Evolutionary conservation across 1,140 invertebrate species (phyloP).

Genomic region (Cyclina sinensis): DNA sequence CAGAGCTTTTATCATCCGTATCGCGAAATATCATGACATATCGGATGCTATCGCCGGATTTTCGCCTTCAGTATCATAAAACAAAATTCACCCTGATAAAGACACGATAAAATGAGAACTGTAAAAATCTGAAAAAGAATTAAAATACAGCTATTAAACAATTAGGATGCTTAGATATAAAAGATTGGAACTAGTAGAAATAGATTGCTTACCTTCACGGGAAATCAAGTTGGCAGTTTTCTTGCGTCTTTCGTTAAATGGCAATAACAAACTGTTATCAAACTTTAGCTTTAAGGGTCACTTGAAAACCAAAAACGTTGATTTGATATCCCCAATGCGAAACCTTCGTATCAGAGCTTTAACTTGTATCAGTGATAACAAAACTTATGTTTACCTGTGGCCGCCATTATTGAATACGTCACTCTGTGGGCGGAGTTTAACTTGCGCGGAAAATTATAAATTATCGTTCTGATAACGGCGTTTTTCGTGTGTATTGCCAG

Average conservation of each 20-base stretch:
- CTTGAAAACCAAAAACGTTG: slow-evolving; percentile 60
- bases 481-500: slow-evolving; percentile 23
- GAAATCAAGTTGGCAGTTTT: not conserved
- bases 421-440: slow-evolving; percentile 39
- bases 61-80: slow-evolving; percentile 46
- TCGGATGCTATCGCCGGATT: slow-evolving; percentile 38
- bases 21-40: slow-evolving; percentile 63
- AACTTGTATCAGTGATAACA: slow-evolving; percentile 63
- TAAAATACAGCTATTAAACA: slow-evolving; percentile 43
- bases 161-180: slow-evolving; percentile 40
- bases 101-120: slow-evolving; percentile 44
- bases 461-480: slow-evolving; percentile 5
- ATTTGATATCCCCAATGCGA: slow-evolving; percentile 57
- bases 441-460: slow-evolving; percentile 33
- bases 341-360: slow-evolving; percentile 61
- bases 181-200: slow-evolving; percentile 38
- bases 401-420: slow-evolving; percentile 44
- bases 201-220: slow-evolving; percentile 30
- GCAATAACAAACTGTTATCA: slow-evolving; percentile 56
- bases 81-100: slow-evolving; percentile 57
- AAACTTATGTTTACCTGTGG: slow-evolving; percentile 63
- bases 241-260: slow-evolving; percentile 10
- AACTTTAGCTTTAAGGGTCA: slow-evolving; percentile 60
- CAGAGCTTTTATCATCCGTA: slow-evolving; percentile 3
- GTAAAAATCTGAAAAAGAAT: slow-evolving; percentile 28